Conservation (phyloP, 2,113 vertebrate genomes). For the Trinectes maculatus region DNA sequence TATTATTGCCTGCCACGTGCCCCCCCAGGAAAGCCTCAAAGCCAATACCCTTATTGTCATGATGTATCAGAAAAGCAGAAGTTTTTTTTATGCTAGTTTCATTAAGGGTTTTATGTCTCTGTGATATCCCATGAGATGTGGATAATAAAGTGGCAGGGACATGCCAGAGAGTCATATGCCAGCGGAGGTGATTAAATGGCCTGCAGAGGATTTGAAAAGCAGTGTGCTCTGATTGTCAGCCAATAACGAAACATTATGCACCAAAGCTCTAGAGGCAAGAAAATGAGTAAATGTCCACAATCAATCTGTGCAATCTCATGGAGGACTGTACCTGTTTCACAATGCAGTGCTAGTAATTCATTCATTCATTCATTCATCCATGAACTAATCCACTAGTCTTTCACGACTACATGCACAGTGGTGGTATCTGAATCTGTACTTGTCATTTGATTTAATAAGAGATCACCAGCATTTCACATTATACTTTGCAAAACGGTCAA, state of each 20-base stretch:
- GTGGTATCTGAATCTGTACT: too few species aligned
- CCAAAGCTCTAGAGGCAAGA: slow-evolving; percentile 19
- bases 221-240: slow-evolving; percentile 55
- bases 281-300: slow-evolving; percentile 1
- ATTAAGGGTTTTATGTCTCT: too few species aligned
- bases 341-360: neutral
- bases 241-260: slow-evolving; percentile 36
- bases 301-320: neutral
- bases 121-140: slow-evolving; percentile 22
- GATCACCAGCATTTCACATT: neutral
- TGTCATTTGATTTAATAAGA: neutral
- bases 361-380: neutral
- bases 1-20: too few species aligned
- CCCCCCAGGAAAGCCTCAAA: neutral
- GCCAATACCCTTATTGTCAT: neutral
- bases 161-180: slow-evolving; percentile 16
- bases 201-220: slow-evolving; percentile 58
- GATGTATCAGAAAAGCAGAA: slow-evolving; percentile 8
- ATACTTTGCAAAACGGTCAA: neutral
- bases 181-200: slow-evolving; percentile 51
- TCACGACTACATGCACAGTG: neutral
- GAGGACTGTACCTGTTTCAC: slow-evolving; percentile 3
- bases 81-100: neutral
- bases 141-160: slow-evolving; percentile 16
- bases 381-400: slow-evolving; percentile 9